Conservation (phyloP, 2,797 vertebrate genomes). For the Premnoplex brunnescens region DNA sequence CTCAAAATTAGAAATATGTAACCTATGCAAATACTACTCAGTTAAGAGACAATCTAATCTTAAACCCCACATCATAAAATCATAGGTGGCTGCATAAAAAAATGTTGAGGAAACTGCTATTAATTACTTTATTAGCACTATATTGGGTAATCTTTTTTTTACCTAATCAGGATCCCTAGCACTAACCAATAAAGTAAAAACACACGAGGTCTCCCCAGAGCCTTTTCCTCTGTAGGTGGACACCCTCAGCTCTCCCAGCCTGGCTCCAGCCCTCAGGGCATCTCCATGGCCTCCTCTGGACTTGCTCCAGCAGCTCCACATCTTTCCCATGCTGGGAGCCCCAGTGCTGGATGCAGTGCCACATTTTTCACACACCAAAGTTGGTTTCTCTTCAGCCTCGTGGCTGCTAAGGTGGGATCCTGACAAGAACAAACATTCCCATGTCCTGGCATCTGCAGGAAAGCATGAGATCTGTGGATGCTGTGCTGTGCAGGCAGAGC, state of each 20-base stretch:
- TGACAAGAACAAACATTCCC: rapidly evolving
- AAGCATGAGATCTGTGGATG: rapidly evolving
- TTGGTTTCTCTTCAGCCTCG: not conserved
- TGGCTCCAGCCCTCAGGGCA: not conserved
- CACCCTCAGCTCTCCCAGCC: not conserved
- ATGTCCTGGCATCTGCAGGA: rapidly evolving
- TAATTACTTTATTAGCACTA: not conserved
- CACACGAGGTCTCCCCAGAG: rapidly evolving
- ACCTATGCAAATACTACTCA: not conserved
- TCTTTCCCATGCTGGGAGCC: rapidly evolving
- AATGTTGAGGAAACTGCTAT: not conserved
- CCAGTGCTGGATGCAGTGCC: not conserved
- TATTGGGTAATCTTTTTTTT: not conserved
- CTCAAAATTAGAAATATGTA: not conserved
- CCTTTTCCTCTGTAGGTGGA: not conserved
- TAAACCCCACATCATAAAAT: not conserved
- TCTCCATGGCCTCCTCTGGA: not conserved
- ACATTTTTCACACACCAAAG: not conserved
- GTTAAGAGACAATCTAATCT: not conserved
- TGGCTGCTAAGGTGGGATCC: rapidly evolving
- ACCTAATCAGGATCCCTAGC: not conserved
- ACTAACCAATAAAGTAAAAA: not conserved
- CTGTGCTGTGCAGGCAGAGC: not conserved
- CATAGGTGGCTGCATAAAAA: not conserved
- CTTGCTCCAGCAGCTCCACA: not conserved